Base-by-base conservation (phyloP, 2,888 invertebrate genomes). In the Idaea aversata region DNA sequence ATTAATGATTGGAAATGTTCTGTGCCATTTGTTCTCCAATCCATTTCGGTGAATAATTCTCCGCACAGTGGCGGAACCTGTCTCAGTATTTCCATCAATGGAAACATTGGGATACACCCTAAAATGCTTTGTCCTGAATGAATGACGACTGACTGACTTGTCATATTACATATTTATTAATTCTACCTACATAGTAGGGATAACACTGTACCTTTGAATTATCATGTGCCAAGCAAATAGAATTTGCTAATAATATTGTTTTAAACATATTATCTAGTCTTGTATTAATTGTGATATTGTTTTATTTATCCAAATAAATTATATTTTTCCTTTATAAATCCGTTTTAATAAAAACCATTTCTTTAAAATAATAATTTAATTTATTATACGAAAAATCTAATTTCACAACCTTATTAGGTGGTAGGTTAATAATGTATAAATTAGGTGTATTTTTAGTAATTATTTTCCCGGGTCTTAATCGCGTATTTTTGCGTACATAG, bases 271-370 rank as follows among this genome's bases (percentile, higher is more conserved):
- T n/a, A n/a, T 47, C 47, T 47, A 47, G 47, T 47, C 47, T 59
- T 67, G 64, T 70, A 59, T 72, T 62, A 71, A 65, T 66, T 75
- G 69, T 71, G 62, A 72, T 75, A 69, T 69, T 66, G n/a, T 71
- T 61, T 76, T 77, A 71, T 77, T 77, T 77, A 78, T 75, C 61
- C 61, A 72, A 84, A 82, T 82, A 83, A 82, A 82, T 76, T 57
- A 65, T 61, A 62, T 64, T 61, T 62, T 13, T 10, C 47, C 47
- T 47, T 47, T 6, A 13, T 6, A 47, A 7, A 47, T 4, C 0
- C 13, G 47, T 47, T 47, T 47, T 5, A 47, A 47, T 47, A 10
- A 47, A 47, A 47, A 47, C 13, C 47, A 13, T 7, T 47, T 13
- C 7, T 47, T 47, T 10, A 13, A 47, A 10, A 47, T 47, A 47